Evolutionary conservation across 2,888 invertebrate genomes (phyloP).

Genomic region (Tuberolachnus salignus): DNA sequence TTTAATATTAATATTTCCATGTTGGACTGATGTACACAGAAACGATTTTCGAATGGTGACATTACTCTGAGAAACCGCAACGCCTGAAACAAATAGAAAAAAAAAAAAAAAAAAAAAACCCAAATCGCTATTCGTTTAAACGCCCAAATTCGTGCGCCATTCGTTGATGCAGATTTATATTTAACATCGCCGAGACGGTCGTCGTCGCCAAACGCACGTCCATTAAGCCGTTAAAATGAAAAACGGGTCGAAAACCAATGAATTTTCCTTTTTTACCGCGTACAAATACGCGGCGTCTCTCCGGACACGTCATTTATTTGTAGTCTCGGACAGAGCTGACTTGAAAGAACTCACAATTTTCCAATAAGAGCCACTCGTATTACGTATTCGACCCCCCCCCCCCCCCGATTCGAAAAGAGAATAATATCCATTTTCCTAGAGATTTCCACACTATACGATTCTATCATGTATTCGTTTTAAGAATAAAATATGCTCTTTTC

Average conservation of each 20-base stretch:
- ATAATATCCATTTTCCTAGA: neutral
- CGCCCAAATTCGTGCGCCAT: no score
- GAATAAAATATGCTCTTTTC: no score
- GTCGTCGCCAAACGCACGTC: neutral
- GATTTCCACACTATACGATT: no score
- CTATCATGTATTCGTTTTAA: no score
- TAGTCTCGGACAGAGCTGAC: no score
- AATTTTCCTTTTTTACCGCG: neutral
- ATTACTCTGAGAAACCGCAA: no score
- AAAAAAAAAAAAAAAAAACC: no score
- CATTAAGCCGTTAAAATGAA: slow-evolving; percentile 23
- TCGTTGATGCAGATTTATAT: slow-evolving; percentile 25
- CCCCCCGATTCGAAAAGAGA: neutral
- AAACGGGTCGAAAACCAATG: neutral
- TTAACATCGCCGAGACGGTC: neutral
- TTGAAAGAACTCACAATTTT: neutral
- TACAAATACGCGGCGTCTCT: neutral
- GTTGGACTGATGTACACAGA: no score
- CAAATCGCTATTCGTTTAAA: no score
- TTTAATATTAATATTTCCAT: no score
- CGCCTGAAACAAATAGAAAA: no score
- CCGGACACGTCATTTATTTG: neutral
- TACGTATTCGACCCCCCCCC: neutral
- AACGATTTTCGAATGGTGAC: no score
- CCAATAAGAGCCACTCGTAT: neutral